These are phyloP conservation scores for Actinopyga echinites DNA, from an alignment of 53 echinoderm and acorn worm genomes.

Conservation along the genomic window DNA sequence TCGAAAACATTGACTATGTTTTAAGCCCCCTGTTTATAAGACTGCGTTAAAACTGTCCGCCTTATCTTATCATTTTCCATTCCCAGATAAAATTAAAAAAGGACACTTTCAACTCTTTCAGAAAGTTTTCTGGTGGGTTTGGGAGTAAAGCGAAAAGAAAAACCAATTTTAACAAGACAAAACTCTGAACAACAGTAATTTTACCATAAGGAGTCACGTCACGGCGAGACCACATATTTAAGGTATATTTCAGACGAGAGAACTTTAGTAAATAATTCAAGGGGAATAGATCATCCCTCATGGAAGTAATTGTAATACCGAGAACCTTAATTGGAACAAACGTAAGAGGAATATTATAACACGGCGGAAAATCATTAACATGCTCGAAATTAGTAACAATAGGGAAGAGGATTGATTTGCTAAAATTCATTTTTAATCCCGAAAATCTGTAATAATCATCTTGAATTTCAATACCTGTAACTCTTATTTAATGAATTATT, in stretches of 20 bases:
- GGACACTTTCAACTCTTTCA: background rate
- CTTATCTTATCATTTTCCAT: slow-evolving; percentile 6
- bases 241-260: background rate
- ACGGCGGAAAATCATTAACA: background rate
- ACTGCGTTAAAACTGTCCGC: background rate
- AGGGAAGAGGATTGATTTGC: slow-evolving; percentile 11
- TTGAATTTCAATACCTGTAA: background rate
- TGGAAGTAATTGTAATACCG: background rate
- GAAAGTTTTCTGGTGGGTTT: background rate
- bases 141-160: no score
- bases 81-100: slow-evolving; percentile 15
- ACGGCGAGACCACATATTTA: slow-evolving; percentile 11
- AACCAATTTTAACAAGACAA: slow-evolving; percentile 8
- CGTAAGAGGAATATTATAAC: background rate
- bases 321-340: background rate
- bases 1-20: slow-evolving; percentile 39
- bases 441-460: slow-evolving; percentile 1
- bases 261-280: background rate
- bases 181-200: background rate
- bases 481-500: no score
- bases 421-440: background rate
- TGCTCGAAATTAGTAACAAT: background rate
- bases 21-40: background rate
- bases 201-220: background rate
- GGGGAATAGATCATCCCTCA: no score